phyloP scores from a whole-genome alignment of 2,888 invertebrate species.

The Auanema sp. region DNA sequence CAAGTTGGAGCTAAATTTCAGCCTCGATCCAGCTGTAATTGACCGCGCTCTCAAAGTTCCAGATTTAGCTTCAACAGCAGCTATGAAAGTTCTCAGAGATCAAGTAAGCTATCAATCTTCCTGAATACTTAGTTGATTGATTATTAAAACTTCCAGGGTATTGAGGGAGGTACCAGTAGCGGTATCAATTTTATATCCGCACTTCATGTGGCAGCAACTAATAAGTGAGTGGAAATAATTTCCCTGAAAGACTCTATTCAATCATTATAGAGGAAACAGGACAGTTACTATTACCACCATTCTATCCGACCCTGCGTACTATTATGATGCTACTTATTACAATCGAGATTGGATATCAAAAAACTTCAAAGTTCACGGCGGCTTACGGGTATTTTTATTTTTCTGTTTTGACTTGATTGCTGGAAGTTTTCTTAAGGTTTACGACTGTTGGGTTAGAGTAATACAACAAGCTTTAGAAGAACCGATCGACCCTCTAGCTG shows the following conservation, averaged over 20 bases:
- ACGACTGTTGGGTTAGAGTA: slow-evolving; percentile 45
- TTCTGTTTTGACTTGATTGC: too few relatives aligned
- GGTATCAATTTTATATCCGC: slow-evolving; percentile 51
- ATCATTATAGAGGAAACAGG: slow-evolving; percentile 1
- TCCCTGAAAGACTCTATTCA: neutral
- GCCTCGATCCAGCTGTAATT: slow-evolving; percentile 45
- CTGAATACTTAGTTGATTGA: neutral
- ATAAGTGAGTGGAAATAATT: slow-evolving; percentile 5
- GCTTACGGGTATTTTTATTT: slow-evolving; percentile 37
- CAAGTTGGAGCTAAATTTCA: slow-evolving; percentile 22
- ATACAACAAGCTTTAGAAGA: slow-evolving; percentile 20
- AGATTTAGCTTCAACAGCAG: slow-evolving; percentile 53
- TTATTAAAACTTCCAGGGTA: slow-evolving; percentile 18
- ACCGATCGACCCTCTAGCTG: slow-evolving; percentile 33
- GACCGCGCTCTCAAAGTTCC: slow-evolving; percentile 53
- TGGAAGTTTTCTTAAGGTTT: slow-evolving; percentile 19
- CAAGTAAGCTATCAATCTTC: slow-evolving; percentile 1
- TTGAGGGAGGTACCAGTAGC: slow-evolving; percentile 43
- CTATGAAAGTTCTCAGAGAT: slow-evolving; percentile 41
- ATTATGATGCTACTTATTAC: slow-evolving; percentile 41
- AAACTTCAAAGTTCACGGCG: slow-evolving; percentile 44
- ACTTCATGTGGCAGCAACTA: slow-evolving; percentile 40
- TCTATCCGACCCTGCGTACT: slow-evolving; percentile 38
- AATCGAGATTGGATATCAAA: slow-evolving; percentile 43
- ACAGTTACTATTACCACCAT: slow-evolving; percentile 32